phyloP scores from a whole-genome alignment of 2,888 invertebrate genomes.

The Brachyptera risi region DNA sequence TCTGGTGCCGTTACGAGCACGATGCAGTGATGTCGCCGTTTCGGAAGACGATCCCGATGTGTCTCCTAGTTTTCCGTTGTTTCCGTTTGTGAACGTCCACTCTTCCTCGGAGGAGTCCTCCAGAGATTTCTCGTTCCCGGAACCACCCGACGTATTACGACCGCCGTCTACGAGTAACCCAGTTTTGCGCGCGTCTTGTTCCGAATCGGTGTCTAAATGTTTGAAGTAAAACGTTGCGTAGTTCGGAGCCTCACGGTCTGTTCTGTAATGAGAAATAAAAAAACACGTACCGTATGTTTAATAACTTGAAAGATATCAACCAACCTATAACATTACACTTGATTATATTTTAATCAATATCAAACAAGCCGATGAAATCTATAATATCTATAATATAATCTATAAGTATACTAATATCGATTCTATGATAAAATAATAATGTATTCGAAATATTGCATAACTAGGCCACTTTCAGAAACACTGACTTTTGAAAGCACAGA shows the following conservation, averaged over 20 bases:
- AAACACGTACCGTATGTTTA: no score
- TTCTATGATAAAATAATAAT: no score
- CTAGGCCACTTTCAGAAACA: no score
- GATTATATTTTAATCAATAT: no score
- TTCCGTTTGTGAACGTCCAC: constrained; percentile 56
- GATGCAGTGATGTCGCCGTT: constrained; percentile 49
- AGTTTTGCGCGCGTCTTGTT: constrained; percentile 50
- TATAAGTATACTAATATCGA: no score
- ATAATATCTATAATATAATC: no score
- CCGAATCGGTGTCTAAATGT: constrained; percentile 83
- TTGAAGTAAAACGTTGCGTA: constrained; percentile 81
- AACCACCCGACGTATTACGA: constrained; percentile 45
- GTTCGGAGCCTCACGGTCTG: constrained; percentile 72
- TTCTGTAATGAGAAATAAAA: no score
- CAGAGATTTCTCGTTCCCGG: constrained; percentile 13
- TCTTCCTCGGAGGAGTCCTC: constrained; percentile 60
- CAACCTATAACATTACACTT: no score
- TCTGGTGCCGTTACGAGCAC: constrained; percentile 24
- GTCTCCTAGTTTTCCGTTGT: neutral
- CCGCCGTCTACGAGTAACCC: neutral
- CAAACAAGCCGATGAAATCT: no score
- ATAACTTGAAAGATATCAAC: no score
- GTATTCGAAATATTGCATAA: no score
- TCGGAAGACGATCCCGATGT: constrained; percentile 24
- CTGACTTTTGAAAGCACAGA: no score